Conservation (phyloP, 2,888 invertebrate species). For the Ennomos fuscantarius region DNA sequence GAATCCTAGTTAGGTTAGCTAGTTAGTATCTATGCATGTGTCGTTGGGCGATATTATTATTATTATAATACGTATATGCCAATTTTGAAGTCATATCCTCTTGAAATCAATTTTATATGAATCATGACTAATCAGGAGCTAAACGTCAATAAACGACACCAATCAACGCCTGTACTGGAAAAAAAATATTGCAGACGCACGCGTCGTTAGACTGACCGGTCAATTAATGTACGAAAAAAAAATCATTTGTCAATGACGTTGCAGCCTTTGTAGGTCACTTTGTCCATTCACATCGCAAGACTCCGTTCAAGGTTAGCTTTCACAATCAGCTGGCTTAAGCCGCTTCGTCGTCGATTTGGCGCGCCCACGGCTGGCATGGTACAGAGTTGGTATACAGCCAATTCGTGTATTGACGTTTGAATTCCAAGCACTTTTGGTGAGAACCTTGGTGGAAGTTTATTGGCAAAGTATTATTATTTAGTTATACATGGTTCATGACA, state of each 20-base stretch:
- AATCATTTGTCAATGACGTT: conserved; percentile 45
- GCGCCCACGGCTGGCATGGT: conserved; percentile 6
- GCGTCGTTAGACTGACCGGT: conserved; percentile 10
- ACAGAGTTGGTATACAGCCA: neutral
- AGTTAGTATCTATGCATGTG: too few species aligned
- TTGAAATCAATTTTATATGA: too few species aligned
- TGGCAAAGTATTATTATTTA: too few species aligned
- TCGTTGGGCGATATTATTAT: too few species aligned
- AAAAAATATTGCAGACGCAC: neutral
- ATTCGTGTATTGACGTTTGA: conserved; percentile 15
- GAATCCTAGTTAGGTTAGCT: too few species aligned
- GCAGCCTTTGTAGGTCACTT: conserved; percentile 62
- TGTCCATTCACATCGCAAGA: conserved; percentile 62
- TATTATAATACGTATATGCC: too few species aligned
- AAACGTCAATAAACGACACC: too few species aligned
- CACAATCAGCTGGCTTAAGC: conserved; percentile 56
- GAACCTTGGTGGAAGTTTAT: conserved; percentile 14
- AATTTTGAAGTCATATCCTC: too few species aligned
- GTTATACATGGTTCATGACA: too few species aligned
- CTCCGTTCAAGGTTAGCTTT: conserved; percentile 74
- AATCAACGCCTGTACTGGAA: too few species aligned
- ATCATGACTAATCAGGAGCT: too few species aligned
- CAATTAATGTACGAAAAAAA: conserved; percentile 17
- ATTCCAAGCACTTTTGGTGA: conserved; percentile 18
- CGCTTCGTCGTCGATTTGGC: conserved; percentile 12